A percentile compares a stretch with the other conserved stretches of the same genome.
These are phyloP conservation scores for Camelus dromedarius DNA, from an alignment of 2,113 vertebrate species.

Conservation along the genomic window DNA sequence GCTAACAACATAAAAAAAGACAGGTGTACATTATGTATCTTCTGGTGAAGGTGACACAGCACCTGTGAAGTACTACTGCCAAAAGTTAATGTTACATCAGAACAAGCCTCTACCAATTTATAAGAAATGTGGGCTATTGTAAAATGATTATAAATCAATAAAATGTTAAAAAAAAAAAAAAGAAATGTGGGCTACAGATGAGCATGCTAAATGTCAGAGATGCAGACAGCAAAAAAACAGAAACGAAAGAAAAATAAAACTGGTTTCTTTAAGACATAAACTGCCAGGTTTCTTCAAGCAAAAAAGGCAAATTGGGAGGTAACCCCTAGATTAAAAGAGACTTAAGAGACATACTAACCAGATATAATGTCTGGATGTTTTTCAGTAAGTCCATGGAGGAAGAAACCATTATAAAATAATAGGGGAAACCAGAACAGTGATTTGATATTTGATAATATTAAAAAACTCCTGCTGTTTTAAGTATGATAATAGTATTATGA, in stretches of 20 bases:
- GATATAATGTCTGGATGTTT: neutral
- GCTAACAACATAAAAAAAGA: neutral
- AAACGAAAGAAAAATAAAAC: constrained; percentile 30
- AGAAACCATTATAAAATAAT: neutral
- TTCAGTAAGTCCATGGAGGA: neutral
- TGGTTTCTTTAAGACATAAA: constrained; percentile 39
- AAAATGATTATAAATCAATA: too few relatives aligned
- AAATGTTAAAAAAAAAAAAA: neutral
- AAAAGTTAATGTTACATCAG: constrained; percentile 1
- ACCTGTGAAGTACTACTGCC: neutral
- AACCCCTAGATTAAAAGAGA: neutral
- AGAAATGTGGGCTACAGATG: neutral
- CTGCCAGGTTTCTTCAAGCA: constrained; percentile 37
- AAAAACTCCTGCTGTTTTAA: neutral
- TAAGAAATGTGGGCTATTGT: neutral
- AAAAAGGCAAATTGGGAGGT: neutral
- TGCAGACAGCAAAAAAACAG: neutral
- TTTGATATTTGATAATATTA: neutral
- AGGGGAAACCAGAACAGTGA: neutral
- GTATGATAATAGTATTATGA: neutral
- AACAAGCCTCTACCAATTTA: neutral
- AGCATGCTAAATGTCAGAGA: neutral
- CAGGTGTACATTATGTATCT: neutral
- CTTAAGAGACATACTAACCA: neutral
- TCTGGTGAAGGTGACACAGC: neutral